Evolutionary conservation across 2,888 invertebrate species (phyloP).

Genomic region (Pyrgus malvae): DNA sequence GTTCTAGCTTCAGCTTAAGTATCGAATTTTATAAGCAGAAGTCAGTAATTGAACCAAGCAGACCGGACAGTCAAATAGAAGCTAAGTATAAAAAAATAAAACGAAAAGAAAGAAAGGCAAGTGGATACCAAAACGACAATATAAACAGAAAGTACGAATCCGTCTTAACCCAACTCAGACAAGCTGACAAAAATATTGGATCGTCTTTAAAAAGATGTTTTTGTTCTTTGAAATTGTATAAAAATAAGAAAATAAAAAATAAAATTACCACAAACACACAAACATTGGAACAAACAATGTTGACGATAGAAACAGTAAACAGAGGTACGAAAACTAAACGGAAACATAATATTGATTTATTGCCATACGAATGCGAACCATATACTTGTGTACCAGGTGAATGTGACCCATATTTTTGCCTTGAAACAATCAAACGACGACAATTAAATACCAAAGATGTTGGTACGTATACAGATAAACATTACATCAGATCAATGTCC

Average conservation of each 20-base stretch:
- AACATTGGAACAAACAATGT: not conserved
- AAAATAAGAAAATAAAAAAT: slow-evolving; percentile 8
- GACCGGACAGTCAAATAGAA: slow-evolving; percentile 4
- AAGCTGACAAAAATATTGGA: slow-evolving; percentile 29
- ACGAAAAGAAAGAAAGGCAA: not conserved
- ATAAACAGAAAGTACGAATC: not conserved
- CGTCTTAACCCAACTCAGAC: not conserved
- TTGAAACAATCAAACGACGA: slow-evolving; percentile 40
- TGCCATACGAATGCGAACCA: slow-evolving; percentile 37
- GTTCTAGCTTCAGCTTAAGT: slow-evolving; percentile 32
- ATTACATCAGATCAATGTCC: not conserved
- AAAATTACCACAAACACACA: slow-evolving; percentile 10
- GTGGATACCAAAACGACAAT: not conserved
- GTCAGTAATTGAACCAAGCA: not conserved
- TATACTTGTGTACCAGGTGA: slow-evolving; percentile 31
- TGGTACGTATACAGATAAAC: slow-evolving; percentile 11
- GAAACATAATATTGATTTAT: slow-evolving; percentile 4
- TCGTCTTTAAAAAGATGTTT: slow-evolving; percentile 41
- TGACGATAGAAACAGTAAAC: not conserved
- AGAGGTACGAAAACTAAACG: slow-evolving; percentile 12
- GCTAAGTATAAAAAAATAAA: slow-evolving; percentile 26
- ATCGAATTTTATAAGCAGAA: slow-evolving; percentile 31
- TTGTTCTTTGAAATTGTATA: slow-evolving; percentile 37
- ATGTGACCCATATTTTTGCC: slow-evolving; percentile 38
- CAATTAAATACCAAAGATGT: slow-evolving; percentile 25